Evolutionary conservation across 2,113 vertebrate species (phyloP), one percentile per base, ranked within the genome.

Genomic region (Catharus fuscescens): DNA sequence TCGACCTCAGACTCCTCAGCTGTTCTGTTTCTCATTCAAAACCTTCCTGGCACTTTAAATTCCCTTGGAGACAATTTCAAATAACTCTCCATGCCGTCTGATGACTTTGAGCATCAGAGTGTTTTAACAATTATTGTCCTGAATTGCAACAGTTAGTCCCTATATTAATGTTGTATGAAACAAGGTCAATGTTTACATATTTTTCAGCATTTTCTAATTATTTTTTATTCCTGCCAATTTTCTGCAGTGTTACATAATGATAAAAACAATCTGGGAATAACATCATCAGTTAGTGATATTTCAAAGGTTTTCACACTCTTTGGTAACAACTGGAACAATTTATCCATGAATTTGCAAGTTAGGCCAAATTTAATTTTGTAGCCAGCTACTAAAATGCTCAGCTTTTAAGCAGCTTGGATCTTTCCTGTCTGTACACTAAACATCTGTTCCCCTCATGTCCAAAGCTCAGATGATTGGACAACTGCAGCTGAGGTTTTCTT

Each of bases 331-430:
- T 76, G 70, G 42, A 90, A 62, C 28, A 71, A 57, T 92, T 88
- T 80, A 57, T 86, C 25, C 77, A 45, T 53, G 72, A 80, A 66
- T 86, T 83, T 92, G 7, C 23, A 73, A 82, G 42, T 73, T 36
- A 77, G 56, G 54, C 62, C 79, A 90, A 82, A 76, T 85, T 64
- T 82, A 32, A 48, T 79, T 95, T 93, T 90, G 48, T 76, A 90
- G 80, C 40, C 29, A 85, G 52, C 61, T 60, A 48, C 32, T 84
- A 53, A 86, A 88, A 90, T 92, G n/a, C 15, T 79, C 14, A 61
- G n/a, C 34, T 83, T 92, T 94, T 52, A 77, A 65, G 66, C 50
- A 83, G 45, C 42, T 80, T 88, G 47, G 90, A 62, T 93, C 34
- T 93, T 86, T 76, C 61, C 70, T 79, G 32, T 57, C 44, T 80